phyloP scores from a whole-genome alignment of 2,888 invertebrate genomes.

The Tenthredo scrophulariae region DNA sequence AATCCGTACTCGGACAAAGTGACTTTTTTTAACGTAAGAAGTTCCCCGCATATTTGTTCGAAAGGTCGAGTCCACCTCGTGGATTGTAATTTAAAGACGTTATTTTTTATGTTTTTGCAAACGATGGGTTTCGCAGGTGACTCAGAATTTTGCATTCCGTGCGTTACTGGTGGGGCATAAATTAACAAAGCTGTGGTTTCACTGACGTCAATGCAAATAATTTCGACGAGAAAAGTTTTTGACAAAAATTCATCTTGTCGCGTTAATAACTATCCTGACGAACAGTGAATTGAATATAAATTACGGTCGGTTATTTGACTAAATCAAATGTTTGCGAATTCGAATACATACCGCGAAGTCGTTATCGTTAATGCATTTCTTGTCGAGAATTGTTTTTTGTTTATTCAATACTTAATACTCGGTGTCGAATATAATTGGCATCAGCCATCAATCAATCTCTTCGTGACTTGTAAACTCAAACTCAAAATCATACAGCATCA shows the following conservation, averaged over 20 bases:
- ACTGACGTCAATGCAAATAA: conserved; percentile 49
- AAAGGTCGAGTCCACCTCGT: neutral
- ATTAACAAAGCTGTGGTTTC: neutral
- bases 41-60: neutral
- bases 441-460: neutral
- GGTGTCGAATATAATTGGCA: neutral
- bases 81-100: neutral
- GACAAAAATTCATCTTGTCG: neutral
- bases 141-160: conserved; percentile 11
- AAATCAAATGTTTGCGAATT: neutral
- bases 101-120: neutral
- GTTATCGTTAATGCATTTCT: neutral
- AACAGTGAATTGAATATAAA: neutral
- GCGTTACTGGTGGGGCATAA: neutral
- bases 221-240: neutral
- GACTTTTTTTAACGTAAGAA: conserved; percentile 53
- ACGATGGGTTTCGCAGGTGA: conserved; percentile 3
- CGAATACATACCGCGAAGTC: neutral
- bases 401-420: neutral
- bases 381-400: neutral
- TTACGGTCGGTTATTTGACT: neutral
- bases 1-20: conserved; percentile 50
- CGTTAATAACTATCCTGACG: neutral
- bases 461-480: neutral
- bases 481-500: neutral